phyloP scores from a whole-genome alignment of 2,797 vertebrate species.

The Amblyopsis hoosieri region DNA sequence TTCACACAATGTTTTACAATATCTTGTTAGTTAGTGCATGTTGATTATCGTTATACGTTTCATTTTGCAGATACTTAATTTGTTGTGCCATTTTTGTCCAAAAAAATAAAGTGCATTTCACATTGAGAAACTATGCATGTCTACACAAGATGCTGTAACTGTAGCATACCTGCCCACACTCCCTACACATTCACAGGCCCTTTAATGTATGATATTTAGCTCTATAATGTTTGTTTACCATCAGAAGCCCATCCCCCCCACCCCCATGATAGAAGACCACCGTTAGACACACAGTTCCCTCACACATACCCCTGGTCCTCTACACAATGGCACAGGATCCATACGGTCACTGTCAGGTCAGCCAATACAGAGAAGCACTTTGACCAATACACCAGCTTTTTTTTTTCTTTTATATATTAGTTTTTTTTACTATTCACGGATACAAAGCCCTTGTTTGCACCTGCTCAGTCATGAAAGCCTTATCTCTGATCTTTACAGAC shows the following conservation, averaged over 20 bases:
- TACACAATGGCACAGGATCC: conserved; percentile 28
- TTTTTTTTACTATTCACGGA: conserved; percentile 47
- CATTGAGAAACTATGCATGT: conserved; percentile 79
- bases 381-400: conserved; percentile 57
- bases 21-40: conserved; percentile 81
- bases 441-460: conserved; percentile 74
- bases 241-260: conserved; percentile 27
- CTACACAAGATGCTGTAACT: conserved; percentile 80
- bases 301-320: conserved; percentile 6
- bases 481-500: conserved; percentile 12
- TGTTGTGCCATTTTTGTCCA: conserved; percentile 81
- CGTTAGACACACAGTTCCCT: conserved; percentile 28
- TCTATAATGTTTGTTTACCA: conserved; percentile 59
- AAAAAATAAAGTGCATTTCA: conserved; percentile 88
- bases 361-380: conserved; percentile 49
- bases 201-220: conserved; percentile 72
- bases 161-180: conserved; percentile 42
- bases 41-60: conserved; percentile 79
- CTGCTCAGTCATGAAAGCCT: conserved; percentile 34
- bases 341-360: conserved; percentile 41
- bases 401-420: not conserved
- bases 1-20: conserved; percentile 78
- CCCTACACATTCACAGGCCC: conserved; percentile 56
- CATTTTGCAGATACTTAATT: conserved; percentile 84
- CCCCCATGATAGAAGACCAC: conserved; percentile 17